Conservation (phyloP, 2,797 vertebrate species). For the Amniataba percoides region DNA sequence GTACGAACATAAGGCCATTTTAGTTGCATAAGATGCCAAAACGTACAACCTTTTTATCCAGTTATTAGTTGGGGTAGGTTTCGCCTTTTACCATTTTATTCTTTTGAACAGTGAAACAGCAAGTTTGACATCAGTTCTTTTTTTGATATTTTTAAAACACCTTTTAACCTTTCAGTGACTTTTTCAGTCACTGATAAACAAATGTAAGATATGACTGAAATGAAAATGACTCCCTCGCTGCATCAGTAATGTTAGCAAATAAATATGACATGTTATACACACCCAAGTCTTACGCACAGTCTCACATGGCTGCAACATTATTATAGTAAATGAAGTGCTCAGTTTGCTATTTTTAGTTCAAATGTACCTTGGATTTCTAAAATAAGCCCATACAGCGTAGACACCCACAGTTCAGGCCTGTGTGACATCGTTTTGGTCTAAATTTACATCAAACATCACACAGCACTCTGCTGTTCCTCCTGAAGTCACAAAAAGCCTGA, state of each 20-base stretch:
- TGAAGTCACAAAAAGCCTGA: neutral
- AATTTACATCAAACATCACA: slow-evolving; percentile 29
- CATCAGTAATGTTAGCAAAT: neutral
- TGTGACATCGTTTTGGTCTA: slow-evolving; percentile 33
- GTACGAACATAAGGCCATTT: slow-evolving; percentile 72
- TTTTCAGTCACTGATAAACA: neutral
- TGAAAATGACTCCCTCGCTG: neutral
- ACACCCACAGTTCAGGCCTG: neutral
- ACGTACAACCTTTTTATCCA: too few relatives aligned
- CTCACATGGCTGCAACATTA: neutral
- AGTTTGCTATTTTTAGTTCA: slow-evolving; percentile 39
- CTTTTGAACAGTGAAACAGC: neutral
- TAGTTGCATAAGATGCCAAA: neutral
- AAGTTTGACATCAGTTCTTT: neutral
- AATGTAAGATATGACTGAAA: neutral
- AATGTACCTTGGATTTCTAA: slow-evolving; percentile 32
- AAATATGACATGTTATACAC: neutral
- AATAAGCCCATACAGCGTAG: slow-evolving; percentile 10
- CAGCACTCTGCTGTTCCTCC: neutral
- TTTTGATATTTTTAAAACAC: neutral
- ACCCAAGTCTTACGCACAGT: slow-evolving; percentile 1
- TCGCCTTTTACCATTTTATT: neutral
- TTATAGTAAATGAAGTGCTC: neutral
- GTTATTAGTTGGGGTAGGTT: neutral
- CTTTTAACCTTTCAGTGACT: neutral